Evolutionary conservation across 2,888 invertebrate genomes (phyloP).

Genomic region (Eristalis pertinax): DNA sequence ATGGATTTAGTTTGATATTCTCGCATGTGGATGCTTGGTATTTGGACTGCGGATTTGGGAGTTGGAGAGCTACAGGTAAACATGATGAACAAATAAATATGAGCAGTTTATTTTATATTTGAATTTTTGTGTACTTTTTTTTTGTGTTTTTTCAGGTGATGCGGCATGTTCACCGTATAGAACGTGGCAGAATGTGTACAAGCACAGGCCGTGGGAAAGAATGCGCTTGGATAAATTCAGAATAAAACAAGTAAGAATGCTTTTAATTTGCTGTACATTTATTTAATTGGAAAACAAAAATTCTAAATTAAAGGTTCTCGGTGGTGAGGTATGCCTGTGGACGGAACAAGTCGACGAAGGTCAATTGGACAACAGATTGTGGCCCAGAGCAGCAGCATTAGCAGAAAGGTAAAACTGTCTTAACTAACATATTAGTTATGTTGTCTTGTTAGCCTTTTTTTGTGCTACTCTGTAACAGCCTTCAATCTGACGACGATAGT

Average conservation of each 20-base stretch:
- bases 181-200: constrained; percentile 93
- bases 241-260: constrained; percentile 78
- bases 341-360: constrained; percentile 90
- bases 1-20: constrained; percentile 89
- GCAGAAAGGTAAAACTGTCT: constrained; percentile 84
- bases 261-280: background rate
- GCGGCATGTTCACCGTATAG: constrained; percentile 94
- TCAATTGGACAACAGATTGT: constrained; percentile 89
- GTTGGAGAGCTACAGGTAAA: constrained; percentile 87
- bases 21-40: constrained; percentile 95
- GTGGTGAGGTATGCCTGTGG: constrained; percentile 93
- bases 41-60: constrained; percentile 92
- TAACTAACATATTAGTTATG: too few species aligned
- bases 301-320: constrained; percentile 81
- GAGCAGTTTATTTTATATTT: background rate
- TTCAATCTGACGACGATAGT: too few species aligned
- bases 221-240: constrained; percentile 80
- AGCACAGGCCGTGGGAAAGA: constrained; percentile 89
- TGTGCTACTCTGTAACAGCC: too few species aligned
- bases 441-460: too few species aligned
- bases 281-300: constrained; percentile 3
- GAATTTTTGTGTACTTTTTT: constrained; percentile 10
- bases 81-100: background rate
- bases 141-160: constrained; percentile 83
- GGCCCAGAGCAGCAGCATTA: constrained; percentile 91